Conservation (phyloP, 92 coral and sea anemone genomes). For the Umimayanthus kanabou region DNA sequence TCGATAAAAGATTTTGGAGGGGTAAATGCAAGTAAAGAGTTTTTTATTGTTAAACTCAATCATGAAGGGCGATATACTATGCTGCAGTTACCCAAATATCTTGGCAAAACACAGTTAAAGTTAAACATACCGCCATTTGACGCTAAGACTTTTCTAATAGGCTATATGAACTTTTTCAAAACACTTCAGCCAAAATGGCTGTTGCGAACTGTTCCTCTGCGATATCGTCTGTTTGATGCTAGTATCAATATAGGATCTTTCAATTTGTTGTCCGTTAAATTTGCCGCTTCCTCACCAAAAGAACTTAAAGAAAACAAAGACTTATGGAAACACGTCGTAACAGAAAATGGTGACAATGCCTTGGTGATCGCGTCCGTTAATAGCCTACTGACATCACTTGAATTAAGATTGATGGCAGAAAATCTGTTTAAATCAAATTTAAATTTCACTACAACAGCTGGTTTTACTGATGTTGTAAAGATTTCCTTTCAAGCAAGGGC, state of each 20-base stretch:
- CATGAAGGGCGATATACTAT: constrained; percentile 46
- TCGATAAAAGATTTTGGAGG: constrained; percentile 58
- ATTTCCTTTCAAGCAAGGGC: constrained; percentile 44
- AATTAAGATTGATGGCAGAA: constrained; percentile 39
- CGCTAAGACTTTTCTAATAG: constrained; percentile 59
- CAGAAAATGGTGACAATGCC: constrained; percentile 53
- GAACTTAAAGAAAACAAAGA: constrained; percentile 55
- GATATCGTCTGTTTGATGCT: constrained; percentile 53
- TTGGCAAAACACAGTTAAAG: constrained; percentile 38
- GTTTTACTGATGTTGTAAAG: constrained; percentile 45
- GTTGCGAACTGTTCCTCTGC: constrained; percentile 52
- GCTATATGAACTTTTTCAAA: constrained; percentile 66
- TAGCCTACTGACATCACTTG: constrained; percentile 35
- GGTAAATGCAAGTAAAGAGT: constrained; percentile 43
- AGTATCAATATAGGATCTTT: constrained; percentile 54
- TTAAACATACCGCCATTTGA: constrained; percentile 50
- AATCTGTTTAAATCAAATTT: constrained; percentile 59
- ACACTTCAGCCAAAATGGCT: constrained; percentile 63
- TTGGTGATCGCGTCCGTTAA: constrained; percentile 54
- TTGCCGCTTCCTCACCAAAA: constrained; percentile 64
- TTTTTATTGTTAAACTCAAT: constrained; percentile 52
- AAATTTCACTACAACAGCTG: constrained; percentile 40
- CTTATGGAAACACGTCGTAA: constrained; percentile 53
- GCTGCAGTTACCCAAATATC: constrained; percentile 54
- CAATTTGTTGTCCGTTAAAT: constrained; percentile 39